Evolutionary conservation across 2,113 vertebrate genomes (phyloP), one percentile per base, ranked within the genome.

Genomic region (Lethenteron reissneri): DNA sequence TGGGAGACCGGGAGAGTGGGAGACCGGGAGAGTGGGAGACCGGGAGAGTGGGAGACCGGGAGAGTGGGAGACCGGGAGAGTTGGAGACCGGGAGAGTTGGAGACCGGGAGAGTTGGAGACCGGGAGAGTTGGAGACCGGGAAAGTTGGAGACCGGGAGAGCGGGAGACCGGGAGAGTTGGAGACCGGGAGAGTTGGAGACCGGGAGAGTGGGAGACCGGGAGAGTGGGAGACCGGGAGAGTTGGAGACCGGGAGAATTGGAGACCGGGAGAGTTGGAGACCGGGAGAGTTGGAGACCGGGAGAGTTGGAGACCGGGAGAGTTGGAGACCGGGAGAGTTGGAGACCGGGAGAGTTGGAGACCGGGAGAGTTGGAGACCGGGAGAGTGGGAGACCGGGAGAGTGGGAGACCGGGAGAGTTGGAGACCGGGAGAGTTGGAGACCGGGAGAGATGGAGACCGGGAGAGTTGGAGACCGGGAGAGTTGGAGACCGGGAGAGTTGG

Each of bases 311-410:
- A 4, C 7, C 41, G 41, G 41, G 41, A 15, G 17, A 4, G 3
- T 64, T 3, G 14, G 62, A 15, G 62, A 4, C 7, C 41, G 41
- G 41, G 41, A 21, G 21, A 21, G 21, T 21, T 2, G 21, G 21
- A 21, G 21, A 21, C 21, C 21, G 21, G 21, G 62, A 15, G 17
- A 4, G 17, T 64, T 4, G 14, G 62, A 21, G 21, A 21, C 21
- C 21, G 21, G 21, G 72, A 68, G 21, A 25, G 21, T 25, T 3
- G 70, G 69, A 72, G 15, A 68, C 21, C 21, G 21, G 73, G 76
- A 78, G 76, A 57, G 17, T 73, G 72, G 75, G 79, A 76, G 73
- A 73, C 69, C 74, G 70, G 71, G 73, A 75, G 74, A 73, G 78
- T 76, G 71, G 76, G 75, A 76, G 74, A 74, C 74, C 73, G 19